Percentiles rank a stretch among this genome's conserved stretches.
These are phyloP conservation scores for Lochmaea capreae DNA, from an alignment of 2,888 invertebrate species.

Conservation along the genomic window DNA sequence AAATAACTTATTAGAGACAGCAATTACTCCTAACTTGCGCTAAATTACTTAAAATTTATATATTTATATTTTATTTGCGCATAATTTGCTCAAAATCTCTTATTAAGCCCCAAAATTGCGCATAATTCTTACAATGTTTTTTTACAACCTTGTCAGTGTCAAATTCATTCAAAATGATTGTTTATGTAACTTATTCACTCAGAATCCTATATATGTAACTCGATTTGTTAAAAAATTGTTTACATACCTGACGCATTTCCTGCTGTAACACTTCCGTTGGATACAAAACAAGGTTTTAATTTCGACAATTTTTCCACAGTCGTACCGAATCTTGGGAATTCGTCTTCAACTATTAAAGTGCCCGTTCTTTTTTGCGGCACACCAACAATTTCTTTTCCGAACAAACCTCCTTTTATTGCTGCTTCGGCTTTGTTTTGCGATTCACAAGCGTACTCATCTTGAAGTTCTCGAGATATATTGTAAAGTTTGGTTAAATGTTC, in stretches of 20 bases:
- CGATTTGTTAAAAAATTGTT: too few relatives aligned
- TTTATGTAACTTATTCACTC: too few relatives aligned
- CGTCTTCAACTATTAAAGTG: slow-evolving; percentile 71
- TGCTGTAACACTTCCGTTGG: slow-evolving; percentile 77
- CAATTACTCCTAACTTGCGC: too few relatives aligned
- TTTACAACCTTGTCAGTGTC: too few relatives aligned
- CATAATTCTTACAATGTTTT: too few relatives aligned
- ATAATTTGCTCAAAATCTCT: too few relatives aligned
- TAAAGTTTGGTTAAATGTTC: slow-evolving; percentile 81
- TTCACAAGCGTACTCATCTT: slow-evolving; percentile 76
- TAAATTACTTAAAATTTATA: too few relatives aligned
- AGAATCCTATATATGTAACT: too few relatives aligned
- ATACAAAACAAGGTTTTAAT: slow-evolving; percentile 74
- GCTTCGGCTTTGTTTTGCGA: slow-evolving; percentile 76
- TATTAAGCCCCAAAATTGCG: too few relatives aligned
- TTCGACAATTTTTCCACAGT: slow-evolving; percentile 72
- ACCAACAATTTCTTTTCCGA: slow-evolving; percentile 78
- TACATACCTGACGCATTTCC: slow-evolving; percentile 78
- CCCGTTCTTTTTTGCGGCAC: slow-evolving; percentile 63
- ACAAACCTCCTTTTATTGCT: slow-evolving; percentile 73
- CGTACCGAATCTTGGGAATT: slow-evolving; percentile 75
- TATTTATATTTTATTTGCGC: too few relatives aligned
- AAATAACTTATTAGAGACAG: too few relatives aligned
- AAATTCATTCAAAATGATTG: too few relatives aligned
- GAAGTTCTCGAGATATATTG: slow-evolving; percentile 74